A percentile compares a stretch with the other conserved stretches of the same genome.
phyloP scores from a whole-genome alignment of 2,888 invertebrate genomes.

The Criorhina ranunculi region DNA sequence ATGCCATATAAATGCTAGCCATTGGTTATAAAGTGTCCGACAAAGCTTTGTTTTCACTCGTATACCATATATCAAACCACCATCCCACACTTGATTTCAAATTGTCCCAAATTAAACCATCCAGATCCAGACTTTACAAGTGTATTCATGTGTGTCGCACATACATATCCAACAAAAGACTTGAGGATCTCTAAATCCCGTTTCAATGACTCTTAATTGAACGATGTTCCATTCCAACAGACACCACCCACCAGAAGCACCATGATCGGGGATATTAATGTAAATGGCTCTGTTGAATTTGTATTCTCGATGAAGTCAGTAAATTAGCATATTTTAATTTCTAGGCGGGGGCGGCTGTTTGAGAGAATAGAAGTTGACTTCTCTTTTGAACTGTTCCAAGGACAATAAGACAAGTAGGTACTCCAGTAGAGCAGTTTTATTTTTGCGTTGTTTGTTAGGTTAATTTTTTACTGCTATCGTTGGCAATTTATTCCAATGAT shows the following conservation, averaged over 20 bases:
- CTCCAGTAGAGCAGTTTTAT: conserved; percentile 5
- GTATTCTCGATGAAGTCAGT: conserved; percentile 42
- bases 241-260: background rate
- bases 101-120: conserved; percentile 25
- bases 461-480: conserved; percentile 68
- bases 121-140: background rate
- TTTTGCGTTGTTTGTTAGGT: conserved; percentile 48
- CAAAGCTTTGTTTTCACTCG: no score
- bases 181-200: conserved; percentile 5
- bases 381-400: conserved; percentile 10
- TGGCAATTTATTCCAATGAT: conserved; percentile 67
- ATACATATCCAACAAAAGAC: background rate
- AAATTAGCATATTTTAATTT: conserved; percentile 69
- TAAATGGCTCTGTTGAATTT: conserved; percentile 56
- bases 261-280: conserved; percentile 37
- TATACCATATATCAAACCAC: background rate
- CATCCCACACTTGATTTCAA: background rate
- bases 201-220: conserved; percentile 42
- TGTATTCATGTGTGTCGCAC: conserved; percentile 8
- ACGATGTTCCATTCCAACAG: conserved; percentile 5
- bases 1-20: no score
- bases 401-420: background rate
- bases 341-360: conserved; percentile 6
- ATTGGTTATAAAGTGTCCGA: no score
- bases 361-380: conserved; percentile 1